phyloP scores from a whole-genome alignment of 2,888 invertebrate species.

The Sericinus montela region DNA sequence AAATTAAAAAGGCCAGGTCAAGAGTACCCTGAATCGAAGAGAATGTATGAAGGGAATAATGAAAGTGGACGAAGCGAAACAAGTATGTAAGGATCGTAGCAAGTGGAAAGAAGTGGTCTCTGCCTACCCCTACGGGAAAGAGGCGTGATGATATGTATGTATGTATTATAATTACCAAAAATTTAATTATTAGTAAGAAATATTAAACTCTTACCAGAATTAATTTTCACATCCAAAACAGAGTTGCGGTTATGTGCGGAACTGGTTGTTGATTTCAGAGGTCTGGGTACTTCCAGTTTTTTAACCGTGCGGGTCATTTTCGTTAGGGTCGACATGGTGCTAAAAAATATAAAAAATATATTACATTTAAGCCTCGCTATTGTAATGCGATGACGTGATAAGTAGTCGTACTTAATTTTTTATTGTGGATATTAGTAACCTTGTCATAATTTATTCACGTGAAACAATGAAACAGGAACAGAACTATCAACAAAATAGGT shows the following conservation, averaged over 20 bases:
- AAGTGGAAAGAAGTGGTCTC: too few species aligned
- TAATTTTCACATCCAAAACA: slow-evolving; percentile 74
- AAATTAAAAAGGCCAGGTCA: too few species aligned
- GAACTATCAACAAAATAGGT: slow-evolving; percentile 42
- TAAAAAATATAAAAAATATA: slow-evolving; percentile 38
- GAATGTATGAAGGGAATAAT: too few species aligned
- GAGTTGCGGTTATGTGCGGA: slow-evolving; percentile 74
- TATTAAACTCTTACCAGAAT: slow-evolving; percentile 55
- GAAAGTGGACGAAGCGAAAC: too few species aligned
- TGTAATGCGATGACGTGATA: slow-evolving; percentile 26
- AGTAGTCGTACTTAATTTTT: slow-evolving; percentile 51
- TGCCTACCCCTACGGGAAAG: too few species aligned
- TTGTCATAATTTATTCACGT: slow-evolving; percentile 56
- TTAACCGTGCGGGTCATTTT: slow-evolving; percentile 85
- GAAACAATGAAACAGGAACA: slow-evolving; percentile 46
- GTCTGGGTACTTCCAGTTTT: slow-evolving; percentile 87
- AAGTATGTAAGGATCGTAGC: too few species aligned
- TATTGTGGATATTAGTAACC: slow-evolving; percentile 59
- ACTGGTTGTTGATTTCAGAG: slow-evolving; percentile 82
- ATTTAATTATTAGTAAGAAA: too few species aligned
- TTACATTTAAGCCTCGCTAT: slow-evolving; percentile 8
- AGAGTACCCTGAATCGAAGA: too few species aligned
- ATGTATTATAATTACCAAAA: too few species aligned
- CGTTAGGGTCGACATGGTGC: slow-evolving; percentile 79
- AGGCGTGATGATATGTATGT: too few species aligned